Evolutionary conservation across 2,113 vertebrate species (phyloP).

Genomic region (Bucco capensis): DNA sequence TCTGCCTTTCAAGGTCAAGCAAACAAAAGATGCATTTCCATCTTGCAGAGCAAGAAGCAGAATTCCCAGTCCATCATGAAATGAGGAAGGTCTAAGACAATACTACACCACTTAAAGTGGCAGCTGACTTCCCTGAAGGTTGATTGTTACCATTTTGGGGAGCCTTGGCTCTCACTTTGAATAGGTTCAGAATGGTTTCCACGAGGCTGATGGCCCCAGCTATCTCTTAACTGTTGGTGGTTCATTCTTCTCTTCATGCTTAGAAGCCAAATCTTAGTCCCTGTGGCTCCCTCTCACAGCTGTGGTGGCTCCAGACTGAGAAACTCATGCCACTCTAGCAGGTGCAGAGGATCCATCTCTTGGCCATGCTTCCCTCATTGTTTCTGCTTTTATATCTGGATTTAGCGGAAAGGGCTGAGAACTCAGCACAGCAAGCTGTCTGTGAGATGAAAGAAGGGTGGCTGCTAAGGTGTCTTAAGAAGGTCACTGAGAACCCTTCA

Average conservation of each 20-base stretch:
- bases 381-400: not conserved
- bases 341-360: not conserved
- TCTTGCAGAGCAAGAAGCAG: not conserved
- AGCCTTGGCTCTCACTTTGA: not conserved
- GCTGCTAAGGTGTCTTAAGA: not conserved
- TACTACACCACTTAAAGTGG: not conserved
- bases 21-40: slow-evolving; percentile 32
- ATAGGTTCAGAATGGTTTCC: not conserved
- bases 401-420: not conserved
- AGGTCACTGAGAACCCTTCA: not conserved
- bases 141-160: not conserved
- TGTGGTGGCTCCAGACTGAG: not conserved
- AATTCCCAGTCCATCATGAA: not conserved
- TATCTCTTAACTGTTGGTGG: not conserved
- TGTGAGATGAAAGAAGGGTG: not conserved
- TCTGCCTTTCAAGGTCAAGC: slow-evolving; percentile 41
- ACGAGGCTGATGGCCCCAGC: not conserved
- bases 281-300: not conserved
- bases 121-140: not conserved
- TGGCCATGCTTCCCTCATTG: not conserved
- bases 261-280: not conserved
- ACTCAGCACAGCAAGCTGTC: not conserved
- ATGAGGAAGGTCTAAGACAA: not conserved
- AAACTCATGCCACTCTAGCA: not conserved
- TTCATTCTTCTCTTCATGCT: not conserved